phyloP scores from a whole-genome alignment of 2,888 invertebrate species.

The Dascillus cervinus region DNA sequence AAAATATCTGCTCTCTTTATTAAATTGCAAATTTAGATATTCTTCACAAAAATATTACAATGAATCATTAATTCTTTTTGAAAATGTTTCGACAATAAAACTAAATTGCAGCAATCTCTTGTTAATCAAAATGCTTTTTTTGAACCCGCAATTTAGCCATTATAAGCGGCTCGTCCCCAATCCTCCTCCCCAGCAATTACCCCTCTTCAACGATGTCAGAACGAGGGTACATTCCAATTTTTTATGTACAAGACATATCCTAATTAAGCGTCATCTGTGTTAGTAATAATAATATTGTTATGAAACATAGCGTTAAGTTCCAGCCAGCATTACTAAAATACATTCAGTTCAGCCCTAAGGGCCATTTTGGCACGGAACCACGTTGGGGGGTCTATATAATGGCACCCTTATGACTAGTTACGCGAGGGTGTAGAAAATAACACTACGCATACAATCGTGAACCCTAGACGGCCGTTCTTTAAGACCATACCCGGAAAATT shows the following conservation, averaged over 20 bases:
- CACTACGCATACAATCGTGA: constrained; percentile 5
- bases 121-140: too few species aligned
- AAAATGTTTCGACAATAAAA: too few species aligned
- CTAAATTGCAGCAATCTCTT: too few species aligned
- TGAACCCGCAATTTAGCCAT: background rate
- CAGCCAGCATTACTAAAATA: constrained; percentile 6
- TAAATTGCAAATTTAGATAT: too few species aligned
- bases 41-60: too few species aligned
- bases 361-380: constrained; percentile 11
- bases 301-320: constrained; percentile 10
- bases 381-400: constrained; percentile 13
- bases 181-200: too few species aligned
- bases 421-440: constrained; percentile 12
- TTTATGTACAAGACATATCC: too few species aligned
- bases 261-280: constrained; percentile 14
- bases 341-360: constrained; percentile 8
- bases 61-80: too few species aligned
- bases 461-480: constrained; percentile 2
- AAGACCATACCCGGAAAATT: constrained; percentile 5
- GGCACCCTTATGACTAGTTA: constrained; percentile 11
- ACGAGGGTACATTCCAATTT: constrained; percentile 2
- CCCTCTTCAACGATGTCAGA: background rate
- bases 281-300: constrained; percentile 13
- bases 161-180: background rate
- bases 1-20: too few species aligned